Evolutionary conservation across 2,113 vertebrate genomes (phyloP), one percentile per base, ranked within the genome.

Genomic region (Heterocephalus glaber): DNA sequence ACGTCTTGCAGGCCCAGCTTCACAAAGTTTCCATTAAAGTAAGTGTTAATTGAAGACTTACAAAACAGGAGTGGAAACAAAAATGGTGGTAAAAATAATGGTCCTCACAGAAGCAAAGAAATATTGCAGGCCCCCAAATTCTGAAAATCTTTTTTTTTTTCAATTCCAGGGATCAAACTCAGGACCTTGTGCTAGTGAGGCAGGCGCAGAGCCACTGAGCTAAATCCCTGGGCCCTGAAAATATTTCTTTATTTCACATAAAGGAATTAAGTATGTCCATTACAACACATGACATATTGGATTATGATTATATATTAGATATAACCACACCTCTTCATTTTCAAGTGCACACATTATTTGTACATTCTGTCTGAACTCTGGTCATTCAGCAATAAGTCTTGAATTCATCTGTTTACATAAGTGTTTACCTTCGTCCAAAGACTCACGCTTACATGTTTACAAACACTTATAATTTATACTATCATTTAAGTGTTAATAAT

Each of bases 401-500:
- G 38, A 38, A 38, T 70, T 70, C n/a, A 70, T 70, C 66, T 38
- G 1, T 38, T 22, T 38, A 70, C 19, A 20, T 9, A 38, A 70
- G 19, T 4, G 5, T n/a, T 66, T 66, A 66, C 33, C 14, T 66
- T 66, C 5, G 4, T n/a, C 33, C 33, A 35, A n/a, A 66, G 65
- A 17, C 17, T 14, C 2, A 5, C 9, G 8, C 6, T n/a, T n/a
- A 30, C 4, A 12, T 35, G 30, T n/a, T 35, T n/a, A n/a, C 33
- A n/a, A 66, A n/a, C n/a, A 66, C 12, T 66, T n/a, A 66, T 66
- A 66, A 70, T 38, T 68, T 68, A 38, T 68, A 8, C 7, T 68
- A 19, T 68, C 30, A 35, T 68, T 68, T 68, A 68, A 68, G n/a
- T 68, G 38, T 68, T 68, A 68, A n/a, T 60, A 60, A 60, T 60